These are phyloP conservation scores for Meiosimyza decipiens DNA, from an alignment of 2,888 invertebrate species.

Conservation along the genomic window DNA sequence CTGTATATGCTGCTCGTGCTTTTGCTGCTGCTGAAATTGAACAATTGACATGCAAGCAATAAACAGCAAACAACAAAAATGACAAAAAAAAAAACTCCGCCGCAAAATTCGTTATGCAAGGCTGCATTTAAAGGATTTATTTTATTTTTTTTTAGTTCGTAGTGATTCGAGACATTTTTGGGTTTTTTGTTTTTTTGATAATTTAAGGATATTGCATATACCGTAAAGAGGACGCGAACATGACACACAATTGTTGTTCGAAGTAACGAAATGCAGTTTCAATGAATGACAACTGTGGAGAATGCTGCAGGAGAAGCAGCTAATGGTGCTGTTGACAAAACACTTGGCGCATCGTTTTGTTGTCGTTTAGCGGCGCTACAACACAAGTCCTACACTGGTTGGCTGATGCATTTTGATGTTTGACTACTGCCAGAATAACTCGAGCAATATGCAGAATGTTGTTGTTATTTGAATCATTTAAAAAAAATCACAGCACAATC, in stretches of 20 bases:
- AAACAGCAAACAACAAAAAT: neutral
- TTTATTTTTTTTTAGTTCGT: conserved; percentile 10
- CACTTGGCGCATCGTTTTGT: conserved; percentile 7
- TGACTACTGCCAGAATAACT: neutral
- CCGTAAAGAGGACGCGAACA: neutral
- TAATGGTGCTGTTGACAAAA: conserved; percentile 33
- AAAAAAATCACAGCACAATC: neutral
- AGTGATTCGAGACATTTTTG: neutral
- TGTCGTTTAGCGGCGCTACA: conserved; percentile 9
- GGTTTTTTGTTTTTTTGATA: conserved; percentile 2
- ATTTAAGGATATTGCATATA: conserved; percentile 16
- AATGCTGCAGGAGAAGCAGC: neutral
- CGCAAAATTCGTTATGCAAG: conserved; percentile 25
- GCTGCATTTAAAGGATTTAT: conserved; percentile 19
- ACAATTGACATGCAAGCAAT: conserved; percentile 19
- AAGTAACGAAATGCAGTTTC: too few relatives aligned
- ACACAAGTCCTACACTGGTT: neutral
- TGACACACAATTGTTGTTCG: too few relatives aligned
- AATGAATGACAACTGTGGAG: too few relatives aligned
- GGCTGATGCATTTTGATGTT: neutral
- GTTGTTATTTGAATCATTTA: neutral
- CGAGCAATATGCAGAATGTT: neutral
- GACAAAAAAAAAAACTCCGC: conserved; percentile 16
- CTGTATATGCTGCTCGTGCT: neutral
- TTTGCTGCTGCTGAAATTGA: conserved; percentile 18